Evolutionary conservation across 2,888 invertebrate species (phyloP), one percentile per base, ranked within the genome.

Genomic region (Alentia gelatinosa): DNA sequence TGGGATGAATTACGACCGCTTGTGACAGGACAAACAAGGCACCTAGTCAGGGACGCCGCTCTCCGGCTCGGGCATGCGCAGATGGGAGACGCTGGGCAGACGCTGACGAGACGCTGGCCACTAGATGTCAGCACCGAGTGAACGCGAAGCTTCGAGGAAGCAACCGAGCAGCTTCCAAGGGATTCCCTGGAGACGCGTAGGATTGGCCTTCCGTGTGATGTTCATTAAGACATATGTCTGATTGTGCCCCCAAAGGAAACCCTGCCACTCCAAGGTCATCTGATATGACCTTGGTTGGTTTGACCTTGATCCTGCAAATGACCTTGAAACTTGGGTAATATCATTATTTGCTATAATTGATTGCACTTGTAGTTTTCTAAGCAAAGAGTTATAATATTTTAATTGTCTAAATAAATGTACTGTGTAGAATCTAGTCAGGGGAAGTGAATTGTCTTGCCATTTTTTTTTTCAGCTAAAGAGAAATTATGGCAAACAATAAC

Each of bases 1-100:
- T 4, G 63, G 63, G 63, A 30, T 89, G 56, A 74, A 33, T 26
- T 92, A 91, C 68, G 92, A 92, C 63, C 91, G 92, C 37, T 83
- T 89, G 39, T 92, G 91, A 92, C 86, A 86, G 3, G 47, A 47
- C 7, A 83, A 83, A 39, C 19, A 39, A 26, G 40, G 26, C 23
- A 47, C 42, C 23, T 75, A 40, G 74, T 74, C 26, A 5, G 9
- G 47, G 19, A n/a, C n/a, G n/a, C n/a, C n/a, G n/a, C n/a, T n/a
- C n/a, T n/a, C 56, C 5, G n/a, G 23, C 56, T n/a, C 1, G 56
- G n/a, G 5, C 56, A 3, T 56, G 56, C 3, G 23, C 3, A 3
- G 19, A 56, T 12, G 56, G 56, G 56, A 47, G 9, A 47, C 9
- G 47, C 12, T 30, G 63, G 63, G 84, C 56, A 33, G 68, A 63